Percentiles rank a stretch among this genome's conserved stretches.
phyloP scores from a whole-genome alignment of 2,797 vertebrate genomes.

The Loris lydekkerianus region DNA sequence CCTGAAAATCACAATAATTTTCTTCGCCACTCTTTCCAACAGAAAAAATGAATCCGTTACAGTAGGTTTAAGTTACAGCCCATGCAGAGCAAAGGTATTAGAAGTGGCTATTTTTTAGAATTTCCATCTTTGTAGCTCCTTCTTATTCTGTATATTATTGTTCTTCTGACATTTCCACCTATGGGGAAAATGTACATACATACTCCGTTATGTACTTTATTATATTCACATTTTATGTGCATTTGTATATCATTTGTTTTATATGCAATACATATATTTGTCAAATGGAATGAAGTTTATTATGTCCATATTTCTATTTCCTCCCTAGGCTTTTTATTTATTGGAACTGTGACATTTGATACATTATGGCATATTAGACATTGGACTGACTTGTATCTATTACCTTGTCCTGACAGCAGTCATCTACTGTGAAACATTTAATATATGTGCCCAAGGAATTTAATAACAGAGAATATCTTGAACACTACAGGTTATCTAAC shows the following conservation, averaged over 20 bases:
- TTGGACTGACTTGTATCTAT: not conserved
- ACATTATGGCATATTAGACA: not conserved
- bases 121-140: not conserved
- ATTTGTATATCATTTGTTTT: constrained; percentile 1
- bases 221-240: not conserved
- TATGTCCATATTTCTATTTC: not conserved
- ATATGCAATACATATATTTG: constrained; percentile 22
- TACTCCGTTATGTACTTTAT: not conserved
- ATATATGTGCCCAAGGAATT: not conserved
- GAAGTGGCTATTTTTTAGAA: not conserved
- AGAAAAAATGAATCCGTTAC: constrained; percentile 30
- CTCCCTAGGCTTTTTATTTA: not conserved
- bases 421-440: not conserved
- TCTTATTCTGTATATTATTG: not conserved
- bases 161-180: not conserved
- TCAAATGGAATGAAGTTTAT: constrained; percentile 22
- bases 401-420: not conserved
- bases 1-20: not conserved
- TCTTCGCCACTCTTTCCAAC: not conserved
- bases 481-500: not conserved
- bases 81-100: not conserved
- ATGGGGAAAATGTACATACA: not conserved
- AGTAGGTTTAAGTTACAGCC: not conserved
- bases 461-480: not conserved
- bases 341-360: not conserved